phyloP scores from a whole-genome alignment of 2,113 vertebrate species.

The Ophthalmotilapia sp. region DNA sequence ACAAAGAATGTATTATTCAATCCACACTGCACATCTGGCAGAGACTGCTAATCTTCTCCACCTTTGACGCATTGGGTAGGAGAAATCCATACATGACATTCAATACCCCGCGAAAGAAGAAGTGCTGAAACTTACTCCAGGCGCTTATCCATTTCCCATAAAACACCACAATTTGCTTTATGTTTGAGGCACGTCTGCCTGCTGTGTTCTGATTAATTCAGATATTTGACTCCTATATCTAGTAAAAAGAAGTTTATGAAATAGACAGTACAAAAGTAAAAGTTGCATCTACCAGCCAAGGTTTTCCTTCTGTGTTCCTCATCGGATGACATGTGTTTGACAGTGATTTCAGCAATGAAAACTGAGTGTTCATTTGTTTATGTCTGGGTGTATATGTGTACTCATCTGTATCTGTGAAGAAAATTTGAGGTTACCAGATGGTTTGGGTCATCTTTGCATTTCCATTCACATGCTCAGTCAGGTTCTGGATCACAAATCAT shows the following conservation, averaged over 20 bases:
- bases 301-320: neutral
- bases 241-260: neutral
- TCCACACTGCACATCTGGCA: neutral
- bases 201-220: neutral
- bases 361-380: neutral
- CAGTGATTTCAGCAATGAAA: neutral
- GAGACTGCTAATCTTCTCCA: neutral
- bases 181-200: neutral
- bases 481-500: slow-evolving; percentile 23
- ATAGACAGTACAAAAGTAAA: neutral
- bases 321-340: neutral
- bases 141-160: neutral
- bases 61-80: neutral
- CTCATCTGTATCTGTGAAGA: neutral
- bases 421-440: slow-evolving; percentile 6
- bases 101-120: slow-evolving; percentile 7
- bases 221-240: neutral
- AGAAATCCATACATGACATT: slow-evolving; percentile 27
- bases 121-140: neutral
- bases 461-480: neutral
- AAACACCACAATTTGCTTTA: neutral
- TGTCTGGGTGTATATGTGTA: neutral
- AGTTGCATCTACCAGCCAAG: neutral
- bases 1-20: neutral
- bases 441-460: neutral